These are phyloP conservation scores for Formicarius rufipectus DNA, from an alignment of 2,113 vertebrate genomes.

Conservation along the genomic window DNA sequence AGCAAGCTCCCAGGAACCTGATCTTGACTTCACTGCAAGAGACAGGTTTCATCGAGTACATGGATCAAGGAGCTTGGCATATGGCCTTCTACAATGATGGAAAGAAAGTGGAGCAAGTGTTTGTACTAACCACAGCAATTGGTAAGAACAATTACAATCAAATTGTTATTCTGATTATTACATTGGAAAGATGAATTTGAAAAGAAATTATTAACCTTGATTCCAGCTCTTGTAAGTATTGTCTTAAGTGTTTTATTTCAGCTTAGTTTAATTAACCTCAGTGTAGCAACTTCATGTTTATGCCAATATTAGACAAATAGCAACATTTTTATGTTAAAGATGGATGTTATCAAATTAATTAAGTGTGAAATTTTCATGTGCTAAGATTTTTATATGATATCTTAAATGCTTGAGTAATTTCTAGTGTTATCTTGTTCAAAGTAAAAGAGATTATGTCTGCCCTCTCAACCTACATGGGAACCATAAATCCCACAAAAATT, in stretches of 20 bases:
- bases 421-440: background rate
- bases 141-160: conserved; percentile 76
- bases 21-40: conserved; percentile 90
- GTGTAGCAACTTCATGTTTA: background rate
- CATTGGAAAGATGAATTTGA: background rate
- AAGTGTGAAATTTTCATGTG: background rate
- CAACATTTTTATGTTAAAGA: background rate
- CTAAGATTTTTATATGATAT: background rate
- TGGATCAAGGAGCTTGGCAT: conserved; percentile 96
- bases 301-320: background rate
- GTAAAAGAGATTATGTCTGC: background rate
- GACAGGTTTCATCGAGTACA: conserved; percentile 96
- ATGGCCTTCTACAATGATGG: conserved; percentile 97
- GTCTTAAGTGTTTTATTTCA: background rate
- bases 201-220: background rate
- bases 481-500: background rate
- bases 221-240: background rate
- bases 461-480: background rate
- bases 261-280: background rate
- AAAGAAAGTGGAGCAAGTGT: conserved; percentile 91
- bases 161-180: background rate
- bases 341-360: background rate
- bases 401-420: background rate
- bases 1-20: conserved; percentile 84
- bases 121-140: conserved; percentile 90